phyloP scores from a whole-genome alignment of 2,888 invertebrate genomes.

The Lysandra coridon region DNA sequence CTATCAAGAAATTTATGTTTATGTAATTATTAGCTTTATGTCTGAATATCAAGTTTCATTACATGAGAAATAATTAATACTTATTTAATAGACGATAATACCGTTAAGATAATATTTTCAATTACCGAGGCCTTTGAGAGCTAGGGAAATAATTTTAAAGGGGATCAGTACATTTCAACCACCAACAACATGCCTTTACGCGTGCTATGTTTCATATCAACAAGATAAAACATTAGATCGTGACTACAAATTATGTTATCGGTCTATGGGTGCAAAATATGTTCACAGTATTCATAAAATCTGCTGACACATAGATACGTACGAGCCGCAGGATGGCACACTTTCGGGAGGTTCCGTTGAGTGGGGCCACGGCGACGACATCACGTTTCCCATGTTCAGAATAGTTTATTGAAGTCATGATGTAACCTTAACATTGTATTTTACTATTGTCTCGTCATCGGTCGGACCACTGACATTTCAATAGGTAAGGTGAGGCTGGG shows the following conservation, averaged over 20 bases:
- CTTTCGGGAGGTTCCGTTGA: conserved; percentile 66
- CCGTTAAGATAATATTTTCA: too few species aligned
- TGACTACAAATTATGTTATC: conserved; percentile 29
- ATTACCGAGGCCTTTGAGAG: background rate
- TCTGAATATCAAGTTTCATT: background rate
- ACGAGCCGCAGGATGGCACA: conserved; percentile 62
- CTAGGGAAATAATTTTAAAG: background rate
- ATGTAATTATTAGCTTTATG: background rate
- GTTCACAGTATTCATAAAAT: conserved; percentile 36
- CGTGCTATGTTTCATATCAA: background rate
- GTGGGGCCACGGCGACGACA: conserved; percentile 60
- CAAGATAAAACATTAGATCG: background rate
- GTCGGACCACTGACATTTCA: conserved; percentile 77
- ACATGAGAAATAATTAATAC: too few species aligned
- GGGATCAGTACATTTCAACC: background rate
- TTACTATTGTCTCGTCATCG: conserved; percentile 79
- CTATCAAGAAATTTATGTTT: background rate
- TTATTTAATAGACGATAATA: too few species aligned
- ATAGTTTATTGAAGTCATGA: conserved; percentile 80
- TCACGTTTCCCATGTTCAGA: conserved; percentile 76
- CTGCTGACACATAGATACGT: conserved; percentile 49
- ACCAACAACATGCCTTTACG: background rate
- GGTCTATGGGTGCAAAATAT: conserved; percentile 33
- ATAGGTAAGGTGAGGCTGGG: conserved; percentile 75
- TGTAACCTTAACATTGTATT: conserved; percentile 79